Percentiles rank a stretch among this genome's conserved stretches.
Evolutionary conservation across 2,888 invertebrate genomes (phyloP).

Genomic region (Drosophila falleni): DNA sequence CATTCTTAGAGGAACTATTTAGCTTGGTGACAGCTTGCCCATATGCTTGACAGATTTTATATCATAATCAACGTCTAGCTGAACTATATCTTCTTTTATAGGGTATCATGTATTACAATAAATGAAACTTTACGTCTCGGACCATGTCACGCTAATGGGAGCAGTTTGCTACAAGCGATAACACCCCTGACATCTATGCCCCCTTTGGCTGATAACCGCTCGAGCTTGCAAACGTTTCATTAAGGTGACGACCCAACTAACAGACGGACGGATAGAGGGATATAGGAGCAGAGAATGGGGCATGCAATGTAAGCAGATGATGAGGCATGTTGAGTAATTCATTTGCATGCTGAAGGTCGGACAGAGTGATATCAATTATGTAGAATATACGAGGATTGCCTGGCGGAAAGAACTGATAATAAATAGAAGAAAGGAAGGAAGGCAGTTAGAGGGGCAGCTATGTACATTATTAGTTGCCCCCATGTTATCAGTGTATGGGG

Average conservation of each 20-base stretch:
- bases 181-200: conserved; percentile 58
- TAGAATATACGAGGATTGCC: conserved; percentile 26
- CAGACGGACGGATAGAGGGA: background rate
- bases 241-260: conserved; percentile 51
- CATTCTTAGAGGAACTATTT: no score
- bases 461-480: conserved; percentile 43
- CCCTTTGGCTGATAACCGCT: conserved; percentile 59
- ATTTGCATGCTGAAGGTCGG: conserved; percentile 74
- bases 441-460: background rate
- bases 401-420: conserved; percentile 46
- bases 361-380: conserved; percentile 59
- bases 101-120: conserved; percentile 11
- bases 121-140: conserved; percentile 44
- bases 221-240: conserved; percentile 40
- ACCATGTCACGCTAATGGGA: conserved; percentile 58
- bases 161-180: conserved; percentile 58
- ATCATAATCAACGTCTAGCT: background rate
- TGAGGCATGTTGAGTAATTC: conserved; percentile 69
- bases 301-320: conserved; percentile 25
- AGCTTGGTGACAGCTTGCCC: no score
- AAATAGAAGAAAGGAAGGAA: background rate
- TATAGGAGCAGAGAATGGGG: background rate
- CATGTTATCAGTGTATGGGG: conserved; percentile 38
- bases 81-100: background rate
- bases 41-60: background rate